A percentile compares a stretch with the other conserved stretches of the same genome.
These are phyloP conservation scores for Geotrypetes seraphini DNA, from an alignment of 2,797 vertebrate species.

Conservation along the genomic window DNA sequence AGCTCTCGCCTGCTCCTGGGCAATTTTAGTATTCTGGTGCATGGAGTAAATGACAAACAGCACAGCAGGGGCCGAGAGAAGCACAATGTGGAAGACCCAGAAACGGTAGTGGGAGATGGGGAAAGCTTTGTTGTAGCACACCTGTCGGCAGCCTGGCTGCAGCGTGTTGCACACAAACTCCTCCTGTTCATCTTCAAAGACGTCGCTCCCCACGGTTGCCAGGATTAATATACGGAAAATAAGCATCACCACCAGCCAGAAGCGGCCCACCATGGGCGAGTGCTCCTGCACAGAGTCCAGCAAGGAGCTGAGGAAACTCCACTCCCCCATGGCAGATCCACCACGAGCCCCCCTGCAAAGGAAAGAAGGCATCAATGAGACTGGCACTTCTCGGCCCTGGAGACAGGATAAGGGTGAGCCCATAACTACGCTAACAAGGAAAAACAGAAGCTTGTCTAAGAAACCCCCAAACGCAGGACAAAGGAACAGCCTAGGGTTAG, in stretches of 20 bases:
- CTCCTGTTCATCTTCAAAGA: slow-evolving; percentile 83
- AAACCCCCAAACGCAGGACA: no score
- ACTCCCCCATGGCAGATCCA: slow-evolving; percentile 75
- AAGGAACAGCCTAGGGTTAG: no score
- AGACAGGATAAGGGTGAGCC: neutral
- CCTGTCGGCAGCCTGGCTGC: slow-evolving; percentile 86
- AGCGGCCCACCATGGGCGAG: slow-evolving; percentile 80
- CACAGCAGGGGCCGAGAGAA: slow-evolving; percentile 77
- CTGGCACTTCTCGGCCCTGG: neutral
- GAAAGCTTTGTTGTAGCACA: slow-evolving; percentile 80
- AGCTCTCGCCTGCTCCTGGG: neutral
- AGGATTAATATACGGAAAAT: slow-evolving; percentile 84
- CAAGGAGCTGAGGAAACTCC: slow-evolving; percentile 68
- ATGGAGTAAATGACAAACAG: slow-evolving; percentile 75
- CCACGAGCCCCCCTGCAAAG: neutral
- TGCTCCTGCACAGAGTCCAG: slow-evolving; percentile 70
- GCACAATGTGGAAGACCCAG: slow-evolving; percentile 87
- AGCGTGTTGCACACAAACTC: slow-evolving; percentile 87
- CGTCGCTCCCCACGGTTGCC: slow-evolving; percentile 78
- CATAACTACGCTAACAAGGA: neutral
- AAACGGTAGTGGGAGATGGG: slow-evolving; percentile 91
- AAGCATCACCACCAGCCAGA: slow-evolving; percentile 86
- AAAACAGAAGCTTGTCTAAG: no score
- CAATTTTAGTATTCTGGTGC: slow-evolving; percentile 62
- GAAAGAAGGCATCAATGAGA: no score